A percentile compares a stretch with the other conserved stretches of the same genome.
phyloP scores from a whole-genome alignment of 1,140 invertebrate species.

The Drosophila kikkawai region DNA sequence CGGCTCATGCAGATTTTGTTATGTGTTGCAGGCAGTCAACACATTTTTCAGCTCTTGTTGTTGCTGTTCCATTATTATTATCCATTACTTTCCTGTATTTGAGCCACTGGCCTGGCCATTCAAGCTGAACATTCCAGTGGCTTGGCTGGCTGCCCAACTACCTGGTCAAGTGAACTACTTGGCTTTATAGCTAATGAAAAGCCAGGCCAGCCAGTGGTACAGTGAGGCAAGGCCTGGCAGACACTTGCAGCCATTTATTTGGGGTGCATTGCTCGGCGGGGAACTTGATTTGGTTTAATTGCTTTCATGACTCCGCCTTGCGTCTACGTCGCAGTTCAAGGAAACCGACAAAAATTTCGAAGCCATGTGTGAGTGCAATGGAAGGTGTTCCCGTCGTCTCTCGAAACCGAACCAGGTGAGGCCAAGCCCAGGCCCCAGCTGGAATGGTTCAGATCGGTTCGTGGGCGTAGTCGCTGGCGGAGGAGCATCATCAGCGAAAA shows the following conservation, averaged over 20 bases:
- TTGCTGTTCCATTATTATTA: conserved; percentile 40
- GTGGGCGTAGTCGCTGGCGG: conserved; percentile 26
- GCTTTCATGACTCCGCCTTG: conserved; percentile 62
- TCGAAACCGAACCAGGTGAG: conserved; percentile 26
- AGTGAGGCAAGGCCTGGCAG: conserved; percentile 37
- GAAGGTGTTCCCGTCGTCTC: conserved; percentile 39
- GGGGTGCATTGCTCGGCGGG: conserved; percentile 46
- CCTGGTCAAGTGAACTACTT: conserved; percentile 81
- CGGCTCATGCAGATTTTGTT: conserved; percentile 61
- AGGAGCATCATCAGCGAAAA: conserved; percentile 29
- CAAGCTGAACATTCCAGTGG: conserved; percentile 73
- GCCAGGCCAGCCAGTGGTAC: conserved; percentile 17
- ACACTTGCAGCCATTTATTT: conserved; percentile 52
- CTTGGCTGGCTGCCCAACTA: conserved; percentile 76
- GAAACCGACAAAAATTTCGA: conserved; percentile 55
- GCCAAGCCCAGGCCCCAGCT: conserved; percentile 37
- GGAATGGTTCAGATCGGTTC: conserved; percentile 5
- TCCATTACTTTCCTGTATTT: conserved; percentile 51
- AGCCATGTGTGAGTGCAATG: conserved; percentile 18
- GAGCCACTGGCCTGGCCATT: conserved; percentile 51
- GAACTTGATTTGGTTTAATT: conserved; percentile 82
- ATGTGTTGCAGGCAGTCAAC: conserved; percentile 48
- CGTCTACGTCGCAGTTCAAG: conserved; percentile 60
- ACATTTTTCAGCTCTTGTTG: conserved; percentile 34
- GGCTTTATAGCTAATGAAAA: conserved; percentile 51